Evolutionary conservation across 2,113 vertebrate genomes (phyloP).

Genomic region (Gymnarchus niloticus): DNA sequence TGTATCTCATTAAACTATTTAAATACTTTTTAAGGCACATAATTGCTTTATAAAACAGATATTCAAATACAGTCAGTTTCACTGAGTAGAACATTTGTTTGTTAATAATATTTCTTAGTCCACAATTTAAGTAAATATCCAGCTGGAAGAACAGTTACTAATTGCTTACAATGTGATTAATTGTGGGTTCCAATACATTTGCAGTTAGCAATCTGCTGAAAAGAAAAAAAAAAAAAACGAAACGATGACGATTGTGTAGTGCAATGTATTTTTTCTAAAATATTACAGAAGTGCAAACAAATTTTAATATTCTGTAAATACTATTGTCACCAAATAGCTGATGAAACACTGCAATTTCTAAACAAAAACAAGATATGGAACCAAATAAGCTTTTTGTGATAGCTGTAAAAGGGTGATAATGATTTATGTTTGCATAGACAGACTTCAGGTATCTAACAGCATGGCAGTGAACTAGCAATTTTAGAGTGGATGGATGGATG

Average conservation of each 20-base stretch:
- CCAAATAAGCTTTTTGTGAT: too few relatives aligned
- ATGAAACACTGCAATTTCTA: not conserved
- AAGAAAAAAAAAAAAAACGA: constrained; percentile 11
- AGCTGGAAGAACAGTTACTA: constrained; percentile 54
- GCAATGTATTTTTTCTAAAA: not conserved
- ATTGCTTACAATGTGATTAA: constrained; percentile 31
- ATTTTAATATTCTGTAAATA: not conserved
- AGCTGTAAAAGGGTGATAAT: too few relatives aligned
- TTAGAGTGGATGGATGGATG: too few relatives aligned
- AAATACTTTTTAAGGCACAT: too few relatives aligned
- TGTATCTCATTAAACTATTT: too few relatives aligned
- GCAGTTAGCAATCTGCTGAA: constrained; percentile 21
- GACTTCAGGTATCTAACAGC: too few relatives aligned
- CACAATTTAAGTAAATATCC: constrained; percentile 37
- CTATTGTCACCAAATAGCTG: not conserved
- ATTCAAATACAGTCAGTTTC: not conserved
- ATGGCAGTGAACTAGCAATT: too few relatives aligned
- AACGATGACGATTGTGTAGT: not conserved
- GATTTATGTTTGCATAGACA: too few relatives aligned
- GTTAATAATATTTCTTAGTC: constrained; percentile 47
- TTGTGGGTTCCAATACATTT: constrained; percentile 18
- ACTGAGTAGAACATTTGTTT: constrained; percentile 45
- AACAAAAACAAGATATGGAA: too few relatives aligned
- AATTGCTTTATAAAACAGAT: not conserved
- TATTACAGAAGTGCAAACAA: not conserved